Evolutionary conservation across 2,797 vertebrate genomes (phyloP).

Genomic region (Iguana delicatissima): DNA sequence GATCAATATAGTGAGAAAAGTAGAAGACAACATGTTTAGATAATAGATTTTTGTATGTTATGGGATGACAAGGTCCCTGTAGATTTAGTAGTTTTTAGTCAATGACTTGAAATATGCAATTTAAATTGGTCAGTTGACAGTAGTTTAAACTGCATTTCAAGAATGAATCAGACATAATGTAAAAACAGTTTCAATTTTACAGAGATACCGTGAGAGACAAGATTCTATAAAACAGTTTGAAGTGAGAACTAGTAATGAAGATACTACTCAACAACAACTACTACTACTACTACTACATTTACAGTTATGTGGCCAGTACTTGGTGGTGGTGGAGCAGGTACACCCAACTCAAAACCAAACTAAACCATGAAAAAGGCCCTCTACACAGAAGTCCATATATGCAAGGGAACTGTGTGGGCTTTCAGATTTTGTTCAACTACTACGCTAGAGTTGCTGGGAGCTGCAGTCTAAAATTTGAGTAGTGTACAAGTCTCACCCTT

Average conservation of each 20-base stretch:
- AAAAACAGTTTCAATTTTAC: neutral
- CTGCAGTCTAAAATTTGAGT: no score
- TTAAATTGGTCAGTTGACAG: conserved; percentile 1
- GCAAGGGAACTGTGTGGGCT: neutral
- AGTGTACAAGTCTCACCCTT: no score
- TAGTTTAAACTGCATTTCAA: neutral
- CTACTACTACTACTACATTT: no score
- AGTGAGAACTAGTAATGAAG: neutral
- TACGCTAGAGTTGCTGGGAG: no score
- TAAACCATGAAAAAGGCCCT: neutral
- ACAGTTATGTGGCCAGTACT: neutral
- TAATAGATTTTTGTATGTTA: neutral
- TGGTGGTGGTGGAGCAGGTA: neutral
- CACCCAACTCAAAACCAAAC: neutral
- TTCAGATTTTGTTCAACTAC: no score
- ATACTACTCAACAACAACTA: neutral
- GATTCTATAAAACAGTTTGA: neutral
- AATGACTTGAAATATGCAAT: conserved; percentile 14
- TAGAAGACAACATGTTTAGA: neutral
- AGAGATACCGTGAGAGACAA: neutral
- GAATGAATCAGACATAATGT: neutral
- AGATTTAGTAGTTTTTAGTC: conserved; percentile 4
- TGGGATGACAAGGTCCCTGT: neutral
- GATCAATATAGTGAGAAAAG: conserved; percentile 5
- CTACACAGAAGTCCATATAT: neutral